These are phyloP conservation scores for Melanotaenia maccullochi DNA, from an alignment of 2,797 vertebrate genomes.

Conservation along the genomic window DNA sequence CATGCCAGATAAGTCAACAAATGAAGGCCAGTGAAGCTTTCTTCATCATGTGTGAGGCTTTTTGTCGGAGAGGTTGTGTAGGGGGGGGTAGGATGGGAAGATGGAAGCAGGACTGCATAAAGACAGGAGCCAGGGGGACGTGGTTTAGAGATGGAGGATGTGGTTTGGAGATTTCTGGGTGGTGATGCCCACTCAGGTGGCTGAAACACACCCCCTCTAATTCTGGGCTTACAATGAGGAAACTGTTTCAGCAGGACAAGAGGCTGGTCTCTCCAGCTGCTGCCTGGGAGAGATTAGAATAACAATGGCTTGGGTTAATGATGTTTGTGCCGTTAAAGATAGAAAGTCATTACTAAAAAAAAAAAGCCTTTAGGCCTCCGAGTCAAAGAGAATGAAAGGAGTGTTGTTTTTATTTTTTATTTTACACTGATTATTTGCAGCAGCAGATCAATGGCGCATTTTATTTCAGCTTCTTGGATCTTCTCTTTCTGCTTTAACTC, in stretches of 20 bases:
- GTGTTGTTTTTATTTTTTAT: constrained; percentile 18
- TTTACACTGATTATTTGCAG: constrained; percentile 62
- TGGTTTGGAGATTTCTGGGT: constrained; percentile 31
- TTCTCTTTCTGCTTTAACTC: constrained; percentile 15
- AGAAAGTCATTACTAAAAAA: constrained; percentile 73
- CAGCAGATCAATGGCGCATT: constrained; percentile 22
- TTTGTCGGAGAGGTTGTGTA: constrained; percentile 43
- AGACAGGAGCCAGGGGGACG: constrained; percentile 56
- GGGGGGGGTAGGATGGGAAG: constrained; percentile 4
- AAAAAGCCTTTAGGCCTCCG: constrained; percentile 60
- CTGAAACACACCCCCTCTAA: constrained; percentile 22
- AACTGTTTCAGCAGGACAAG: constrained; percentile 68
- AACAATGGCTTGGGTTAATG: constrained; percentile 78
- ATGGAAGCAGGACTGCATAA: constrained; percentile 47
- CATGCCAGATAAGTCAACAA: constrained; percentile 70
- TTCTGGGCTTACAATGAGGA: constrained; percentile 66
- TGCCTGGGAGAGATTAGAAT: constrained; percentile 79
- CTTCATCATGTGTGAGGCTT: constrained; percentile 58
- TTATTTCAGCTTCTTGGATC: background rate
- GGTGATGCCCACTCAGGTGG: constrained; percentile 52
- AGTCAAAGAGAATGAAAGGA: constrained; percentile 64
- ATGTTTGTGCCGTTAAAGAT: constrained; percentile 74
- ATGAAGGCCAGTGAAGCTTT: constrained; percentile 68
- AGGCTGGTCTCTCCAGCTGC: constrained; percentile 63
- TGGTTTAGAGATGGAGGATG: constrained; percentile 52